phyloP scores from a whole-genome alignment of 2,797 vertebrate species.

The Tapera naevia region DNA sequence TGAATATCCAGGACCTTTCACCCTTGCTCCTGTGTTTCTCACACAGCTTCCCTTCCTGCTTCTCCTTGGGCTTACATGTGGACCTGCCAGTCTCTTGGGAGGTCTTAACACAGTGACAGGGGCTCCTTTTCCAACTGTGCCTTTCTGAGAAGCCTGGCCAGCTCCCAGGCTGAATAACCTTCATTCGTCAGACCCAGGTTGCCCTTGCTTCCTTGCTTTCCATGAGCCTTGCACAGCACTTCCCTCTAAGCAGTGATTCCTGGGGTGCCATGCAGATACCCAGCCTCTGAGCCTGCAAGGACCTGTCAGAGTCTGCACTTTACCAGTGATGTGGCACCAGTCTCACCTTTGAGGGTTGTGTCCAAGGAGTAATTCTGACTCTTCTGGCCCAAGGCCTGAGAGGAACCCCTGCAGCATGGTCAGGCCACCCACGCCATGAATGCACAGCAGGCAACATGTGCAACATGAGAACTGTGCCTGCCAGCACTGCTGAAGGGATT shows the following conservation, averaged over 20 bases:
- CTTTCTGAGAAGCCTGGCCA: background rate
- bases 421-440: background rate
- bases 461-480: background rate
- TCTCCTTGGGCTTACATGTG: background rate
- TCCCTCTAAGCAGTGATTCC: background rate
- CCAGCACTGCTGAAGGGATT: background rate
- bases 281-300: fast-evolving
- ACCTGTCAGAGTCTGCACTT: background rate
- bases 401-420: background rate
- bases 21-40: background rate
- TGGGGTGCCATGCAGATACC: background rate
- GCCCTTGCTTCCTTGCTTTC: background rate
- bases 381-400: background rate
- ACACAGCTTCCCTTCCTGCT: background rate
- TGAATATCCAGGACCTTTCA: background rate
- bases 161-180: background rate
- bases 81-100: fast-evolving
- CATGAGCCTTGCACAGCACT: background rate
- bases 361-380: background rate
- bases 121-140: background rate
- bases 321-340: background rate
- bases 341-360: background rate
- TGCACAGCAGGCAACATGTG: fast-evolving
- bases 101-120: background rate
- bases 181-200: background rate